Evolutionary conservation across 1,140 invertebrate genomes (phyloP), one percentile per base, ranked within the genome.

Genomic region (Polyergus mexicanus): DNA sequence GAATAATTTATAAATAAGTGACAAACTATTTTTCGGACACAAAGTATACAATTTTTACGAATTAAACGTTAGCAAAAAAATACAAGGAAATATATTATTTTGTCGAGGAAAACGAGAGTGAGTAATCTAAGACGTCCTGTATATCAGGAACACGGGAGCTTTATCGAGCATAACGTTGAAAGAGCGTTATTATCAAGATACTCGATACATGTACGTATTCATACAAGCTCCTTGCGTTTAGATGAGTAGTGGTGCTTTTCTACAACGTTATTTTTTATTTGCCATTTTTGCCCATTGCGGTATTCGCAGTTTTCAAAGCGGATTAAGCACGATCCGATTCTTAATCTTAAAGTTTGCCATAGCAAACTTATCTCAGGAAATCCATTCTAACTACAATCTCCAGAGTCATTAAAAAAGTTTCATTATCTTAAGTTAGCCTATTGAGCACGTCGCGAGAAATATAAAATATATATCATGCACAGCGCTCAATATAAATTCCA

Each of bases 331-430:
- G 47, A 56, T 1, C 51, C 32, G 35, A 69, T 41, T 69, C 63
- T 69, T 69, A 80, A 69, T 56, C 16, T 16, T 2, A 32, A 32
- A 32, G 32, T 32, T 32, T 22, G 63, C 65, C 35, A 78, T 54
- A 66, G 28, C 19, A 16, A 62, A 35, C 10, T 77, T 25, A n/a
- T 80, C 65, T 28, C 4, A 19, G 28, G 44, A 41, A 58, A 58
- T 44, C 47, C 32, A 8, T 25, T 58, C 4, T 56, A 41, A 28
- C 35, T 32, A 11, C 11, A 28, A 38, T 56, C 22, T 10, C 32
- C 11, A 10, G 22, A 80, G 8, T 68, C 16, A 68, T 80, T 80
- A 38, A 54, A 54, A 66, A 66, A 68, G 44, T 78, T 78, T 65
- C 11, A 2, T 28, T 25, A 16, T n/a, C 51, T 65, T 19, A 44